Evolutionary conservation across 2,797 vertebrate genomes (phyloP).

Genomic region (Sitta carolinensis): DNA sequence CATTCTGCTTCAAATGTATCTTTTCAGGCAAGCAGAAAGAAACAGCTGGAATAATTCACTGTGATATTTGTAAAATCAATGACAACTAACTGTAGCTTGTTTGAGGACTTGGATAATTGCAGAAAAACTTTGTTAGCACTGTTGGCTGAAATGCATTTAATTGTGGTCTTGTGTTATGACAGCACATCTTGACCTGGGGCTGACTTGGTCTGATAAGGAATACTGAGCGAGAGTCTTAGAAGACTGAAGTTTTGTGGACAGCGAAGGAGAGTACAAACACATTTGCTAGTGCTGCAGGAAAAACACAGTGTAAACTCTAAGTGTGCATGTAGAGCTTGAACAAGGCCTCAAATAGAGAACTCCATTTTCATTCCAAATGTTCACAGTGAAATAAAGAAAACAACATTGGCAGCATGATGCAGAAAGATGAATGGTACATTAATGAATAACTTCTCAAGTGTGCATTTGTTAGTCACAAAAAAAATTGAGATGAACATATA

Average conservation of each 20-base stretch:
- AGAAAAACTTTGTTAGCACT: slow-evolving; percentile 7
- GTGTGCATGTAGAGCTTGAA: neutral
- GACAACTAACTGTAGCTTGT: neutral
- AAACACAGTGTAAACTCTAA: neutral
- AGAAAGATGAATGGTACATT: slow-evolving; percentile 13
- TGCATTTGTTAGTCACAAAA: slow-evolving; percentile 43
- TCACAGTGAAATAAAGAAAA: neutral
- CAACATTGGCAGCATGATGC: neutral
- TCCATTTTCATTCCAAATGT: neutral
- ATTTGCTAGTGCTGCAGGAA: neutral
- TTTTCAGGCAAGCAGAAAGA: slow-evolving; percentile 48
- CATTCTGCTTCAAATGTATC: slow-evolving; percentile 58
- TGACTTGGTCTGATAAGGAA: neutral
- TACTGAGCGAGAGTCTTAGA: neutral
- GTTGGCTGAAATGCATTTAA: slow-evolving; percentile 13
- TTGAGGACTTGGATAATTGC: slow-evolving; percentile 46
- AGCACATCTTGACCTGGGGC: neutral
- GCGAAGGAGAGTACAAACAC: neutral
- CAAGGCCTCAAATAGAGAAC: neutral
- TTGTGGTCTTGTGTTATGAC: neutral
- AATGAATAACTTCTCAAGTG: slow-evolving; percentile 14
- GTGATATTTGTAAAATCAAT: slow-evolving; percentile 53
- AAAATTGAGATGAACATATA: neutral
- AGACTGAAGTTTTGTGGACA: neutral
- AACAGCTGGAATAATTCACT: slow-evolving; percentile 40